A percentile compares a stretch with the other conserved stretches of the same genome.
phyloP scores from a whole-genome alignment of 1,140 invertebrate genomes.

The Trinorchestia longiramus region DNA sequence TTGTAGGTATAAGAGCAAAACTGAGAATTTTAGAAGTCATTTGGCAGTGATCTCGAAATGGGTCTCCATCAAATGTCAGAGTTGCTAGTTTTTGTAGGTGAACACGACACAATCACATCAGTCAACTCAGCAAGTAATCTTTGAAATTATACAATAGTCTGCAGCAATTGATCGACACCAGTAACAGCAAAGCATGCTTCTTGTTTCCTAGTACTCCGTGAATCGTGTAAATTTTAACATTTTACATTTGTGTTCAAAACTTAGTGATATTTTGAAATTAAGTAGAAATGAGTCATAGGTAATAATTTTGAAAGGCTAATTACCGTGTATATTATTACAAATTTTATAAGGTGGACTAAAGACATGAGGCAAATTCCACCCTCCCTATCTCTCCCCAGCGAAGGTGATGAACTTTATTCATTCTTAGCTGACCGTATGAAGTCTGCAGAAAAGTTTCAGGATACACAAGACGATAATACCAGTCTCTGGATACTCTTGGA shows the following conservation, averaged over 20 bases:
- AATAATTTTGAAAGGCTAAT: neutral
- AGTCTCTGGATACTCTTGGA: neutral
- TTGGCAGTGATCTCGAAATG: neutral
- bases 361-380: too few relatives aligned
- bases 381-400: neutral
- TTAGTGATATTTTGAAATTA: neutral
- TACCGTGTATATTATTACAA: neutral
- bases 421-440: neutral
- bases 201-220: neutral
- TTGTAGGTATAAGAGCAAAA: neutral
- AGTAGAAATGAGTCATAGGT: neutral
- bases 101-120: neutral
- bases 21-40: neutral
- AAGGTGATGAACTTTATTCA: neutral
- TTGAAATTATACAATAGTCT: neutral
- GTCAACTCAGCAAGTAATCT: neutral
- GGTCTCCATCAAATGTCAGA: neutral
- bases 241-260: neutral
- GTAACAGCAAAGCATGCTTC: neutral
- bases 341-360: neutral
- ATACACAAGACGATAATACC: neutral
- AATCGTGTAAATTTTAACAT: too few relatives aligned
- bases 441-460: too few relatives aligned
- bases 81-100: neutral
- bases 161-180: neutral